Evolutionary conservation across 1,140 invertebrate genomes (phyloP), one percentile per base, ranked within the genome.

Genomic region (Gryllus bimaculatus): DNA sequence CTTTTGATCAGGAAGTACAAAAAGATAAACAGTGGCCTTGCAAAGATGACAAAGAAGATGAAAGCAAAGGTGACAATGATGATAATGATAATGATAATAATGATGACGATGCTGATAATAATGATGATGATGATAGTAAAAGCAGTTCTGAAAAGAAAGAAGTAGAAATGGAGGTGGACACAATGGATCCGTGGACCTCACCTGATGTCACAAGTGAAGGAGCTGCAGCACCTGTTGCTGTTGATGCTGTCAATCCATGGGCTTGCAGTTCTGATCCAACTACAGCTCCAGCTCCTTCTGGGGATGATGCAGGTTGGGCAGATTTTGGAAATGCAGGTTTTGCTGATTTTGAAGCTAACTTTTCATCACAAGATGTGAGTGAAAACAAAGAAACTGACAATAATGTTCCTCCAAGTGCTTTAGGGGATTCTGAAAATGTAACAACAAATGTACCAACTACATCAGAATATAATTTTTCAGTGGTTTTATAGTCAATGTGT

Each of bases 31-130:
- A 82, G 81, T 5, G 84, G 83, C 7, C 74, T 84, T 12, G 84
- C 84, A 15, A 83, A 85, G 86, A 87, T 75, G 86, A 87, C 82
- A 87, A 89, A 81, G 80, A 86, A 85, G 88, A 89, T 83, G 86
- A 88, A 79, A 88, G 88, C 77, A 87, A 85, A 77, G 83, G 84
- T 85, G 86, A 84, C 7, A 82, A 83, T 82, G 12, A 21, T 75
- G 76, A 80, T 78, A 49, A 84, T 84, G 49, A 84, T 83, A 74
- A 82, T 84, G 83, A 84, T 80, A 86, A 85, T 85, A 88, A 89
- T 83, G 86, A 88, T 79, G 88, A 88, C 77, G 87, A 85, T 78
- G 83, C 84, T 85, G 86, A 84, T 66, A 82, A 83, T 82, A 10
- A 21, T 75, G 76, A 80, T 78, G 49, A 84, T 85, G 49, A 84